phyloP scores from a whole-genome alignment of 2,797 vertebrate genomes.

The Orientallactaga sibirica region DNA sequence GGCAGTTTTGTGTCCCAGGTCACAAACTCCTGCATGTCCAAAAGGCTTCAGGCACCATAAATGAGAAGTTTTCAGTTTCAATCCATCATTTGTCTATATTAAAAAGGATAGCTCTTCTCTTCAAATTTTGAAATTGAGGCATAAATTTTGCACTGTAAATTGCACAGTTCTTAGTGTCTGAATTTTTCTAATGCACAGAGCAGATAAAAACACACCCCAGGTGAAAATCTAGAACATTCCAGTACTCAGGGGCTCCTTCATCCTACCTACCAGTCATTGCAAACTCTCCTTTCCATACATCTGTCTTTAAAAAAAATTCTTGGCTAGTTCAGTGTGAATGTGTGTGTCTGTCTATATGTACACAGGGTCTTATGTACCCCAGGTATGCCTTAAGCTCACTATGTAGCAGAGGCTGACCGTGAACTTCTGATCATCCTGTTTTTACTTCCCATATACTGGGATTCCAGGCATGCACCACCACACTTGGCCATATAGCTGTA shows the following conservation, averaged over 20 bases:
- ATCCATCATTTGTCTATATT: background rate
- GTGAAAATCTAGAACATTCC: background rate
- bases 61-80: background rate
- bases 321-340: too few species aligned
- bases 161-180: too few species aligned
- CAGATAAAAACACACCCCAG: background rate
- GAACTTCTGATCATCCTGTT: background rate
- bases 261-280: fast-evolving
- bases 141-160: too few species aligned
- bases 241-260: background rate
- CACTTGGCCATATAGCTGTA: background rate
- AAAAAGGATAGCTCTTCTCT: background rate
- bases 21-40: background rate
- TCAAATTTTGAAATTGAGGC: background rate
- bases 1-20: background rate
- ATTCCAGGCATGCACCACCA: background rate
- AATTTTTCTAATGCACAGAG: background rate
- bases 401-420: background rate
- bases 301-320: too few species aligned
- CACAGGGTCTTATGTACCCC: background rate
- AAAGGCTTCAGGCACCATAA: background rate
- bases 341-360: background rate
- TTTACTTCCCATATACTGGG: background rate
- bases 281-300: fast-evolving
- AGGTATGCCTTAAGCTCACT: background rate